Evolutionary conservation across 2,888 invertebrate genomes (phyloP), one percentile per base, ranked within the genome.

Genomic region (Abscondita cerata): DNA sequence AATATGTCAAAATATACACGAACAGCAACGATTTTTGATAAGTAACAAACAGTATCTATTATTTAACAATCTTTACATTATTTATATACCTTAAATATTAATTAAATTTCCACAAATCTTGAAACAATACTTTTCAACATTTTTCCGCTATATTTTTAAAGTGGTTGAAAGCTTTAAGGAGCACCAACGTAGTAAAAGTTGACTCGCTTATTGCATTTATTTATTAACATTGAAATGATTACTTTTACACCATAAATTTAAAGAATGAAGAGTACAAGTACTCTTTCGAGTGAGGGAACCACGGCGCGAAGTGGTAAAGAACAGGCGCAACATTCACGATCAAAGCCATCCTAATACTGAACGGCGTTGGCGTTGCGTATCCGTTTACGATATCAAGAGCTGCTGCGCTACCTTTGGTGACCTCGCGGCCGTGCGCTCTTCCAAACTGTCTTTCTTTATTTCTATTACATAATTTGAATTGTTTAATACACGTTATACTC

Each of bases 331-430:
- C 64, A 56, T 25, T 40, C 70, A 60, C 68, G 67, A 70, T 68
- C 68, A 66, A 59, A 71, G 70, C 68, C 70, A 70, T 70, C 72
- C 71, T 72, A 70, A 71, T 63, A 68, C 65, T 62, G 68, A 68
- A 64, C 63, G 64, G 64, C 59, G 59, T 65, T 68, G 65, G 63
- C 68, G 65, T 66, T 71, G 68, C 68, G 68, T 70, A 67, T 72
- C 71, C 72, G 72, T 59, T 52, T 56, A 52, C 55, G 52, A 55
- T 51, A 59, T 59, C 59, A 55, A 56, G 48, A 62, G 57, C 58
- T 58, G 73, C 71, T 58, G 58, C 63, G 71, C 69, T 71, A 71
- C 72, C 71, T 70, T 68, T 63, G 65, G 60, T 71, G 69, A 68
- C 71, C 70, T 65, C 67, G 73, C 62, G 61, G 61, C 55, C 58